Conservation (phyloP, 2,888 invertebrate genomes). For the Embidobia sp. region DNA sequence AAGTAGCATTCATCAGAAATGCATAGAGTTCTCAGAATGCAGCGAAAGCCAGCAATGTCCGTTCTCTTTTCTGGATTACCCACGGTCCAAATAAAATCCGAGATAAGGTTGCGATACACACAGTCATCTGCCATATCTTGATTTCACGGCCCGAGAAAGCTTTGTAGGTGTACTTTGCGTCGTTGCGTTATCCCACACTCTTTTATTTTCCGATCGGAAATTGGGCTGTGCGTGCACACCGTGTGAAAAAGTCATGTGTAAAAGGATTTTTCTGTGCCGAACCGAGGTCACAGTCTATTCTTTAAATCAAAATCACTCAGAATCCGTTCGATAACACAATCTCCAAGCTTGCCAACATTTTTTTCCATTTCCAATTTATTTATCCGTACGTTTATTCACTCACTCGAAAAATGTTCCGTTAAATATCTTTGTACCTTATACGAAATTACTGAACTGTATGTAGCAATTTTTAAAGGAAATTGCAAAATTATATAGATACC, state of each 20-base stretch:
- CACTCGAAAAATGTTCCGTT: too few species aligned
- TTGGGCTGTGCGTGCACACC: conserved; percentile 69
- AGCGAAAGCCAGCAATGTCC: conserved; percentile 67
- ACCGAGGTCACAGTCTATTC: conserved; percentile 43
- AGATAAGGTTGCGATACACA: conserved; percentile 62
- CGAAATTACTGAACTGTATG: too few species aligned
- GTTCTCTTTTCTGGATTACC: conserved; percentile 63
- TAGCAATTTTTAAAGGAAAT: too few species aligned
- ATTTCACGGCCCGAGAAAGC: conserved; percentile 37
- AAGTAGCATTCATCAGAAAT: conserved; percentile 78
- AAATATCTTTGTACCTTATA: too few species aligned
- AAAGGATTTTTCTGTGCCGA: conserved; percentile 70
- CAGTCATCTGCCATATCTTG: conserved; percentile 47
- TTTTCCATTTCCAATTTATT: neutral
- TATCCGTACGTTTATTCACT: neutral
- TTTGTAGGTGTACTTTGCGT: conserved; percentile 31
- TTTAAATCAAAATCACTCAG: conserved; percentile 32
- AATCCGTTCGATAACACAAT: conserved; percentile 8
- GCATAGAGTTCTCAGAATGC: conserved; percentile 74
- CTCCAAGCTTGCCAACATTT: neutral
- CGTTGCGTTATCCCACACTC: conserved; percentile 35
- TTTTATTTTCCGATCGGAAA: conserved; percentile 50
- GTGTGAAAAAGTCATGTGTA: conserved; percentile 74
- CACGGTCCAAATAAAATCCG: conserved; percentile 71
- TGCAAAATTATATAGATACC: too few species aligned